Conservation (phyloP, 64 coral and sea anemone species). For the Montipora cactus region DNA sequence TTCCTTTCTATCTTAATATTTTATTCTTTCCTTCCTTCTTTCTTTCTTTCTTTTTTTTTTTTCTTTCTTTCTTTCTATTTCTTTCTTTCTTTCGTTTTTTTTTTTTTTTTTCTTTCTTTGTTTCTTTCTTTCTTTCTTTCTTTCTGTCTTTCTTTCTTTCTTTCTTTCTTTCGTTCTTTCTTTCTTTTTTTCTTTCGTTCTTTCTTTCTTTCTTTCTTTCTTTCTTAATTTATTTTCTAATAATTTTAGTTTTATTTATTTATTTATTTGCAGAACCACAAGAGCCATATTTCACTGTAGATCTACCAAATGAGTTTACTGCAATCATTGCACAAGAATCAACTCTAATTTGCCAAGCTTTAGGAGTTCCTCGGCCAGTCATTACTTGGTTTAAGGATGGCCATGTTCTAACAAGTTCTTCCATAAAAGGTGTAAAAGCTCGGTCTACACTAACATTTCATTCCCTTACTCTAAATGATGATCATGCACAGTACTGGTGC, state of each 20-base stretch:
- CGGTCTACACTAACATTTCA: constrained; percentile 15
- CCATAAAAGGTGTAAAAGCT: not conserved
- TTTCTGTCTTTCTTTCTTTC: too few relatives aligned
- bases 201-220: too few relatives aligned
- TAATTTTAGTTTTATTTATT: too few relatives aligned
- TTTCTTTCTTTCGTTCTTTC: not conserved
- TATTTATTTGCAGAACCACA: not conserved
- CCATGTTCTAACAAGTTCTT: not conserved
- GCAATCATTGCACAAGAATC: not conserved
- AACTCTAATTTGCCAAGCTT: constrained; percentile 37
- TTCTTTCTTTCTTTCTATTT: not conserved
- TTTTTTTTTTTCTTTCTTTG: too few relatives aligned
- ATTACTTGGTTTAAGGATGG: constrained; percentile 69
- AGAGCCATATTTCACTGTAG: not conserved
- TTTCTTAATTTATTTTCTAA: too few relatives aligned
- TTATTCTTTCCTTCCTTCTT: too few relatives aligned
- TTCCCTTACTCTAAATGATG: not conserved
- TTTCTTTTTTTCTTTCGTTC: too few relatives aligned
- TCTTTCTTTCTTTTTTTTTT: too few relatives aligned
- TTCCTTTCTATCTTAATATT: too few relatives aligned
- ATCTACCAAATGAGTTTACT: not conserved
- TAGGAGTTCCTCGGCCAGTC: constrained; percentile 25
- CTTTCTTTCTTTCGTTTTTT: too few relatives aligned
- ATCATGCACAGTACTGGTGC: constrained; percentile 30
- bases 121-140: too few relatives aligned